These are phyloP conservation scores for Carposina sasakii DNA, from an alignment of 1,140 invertebrate species.

Conservation along the genomic window DNA sequence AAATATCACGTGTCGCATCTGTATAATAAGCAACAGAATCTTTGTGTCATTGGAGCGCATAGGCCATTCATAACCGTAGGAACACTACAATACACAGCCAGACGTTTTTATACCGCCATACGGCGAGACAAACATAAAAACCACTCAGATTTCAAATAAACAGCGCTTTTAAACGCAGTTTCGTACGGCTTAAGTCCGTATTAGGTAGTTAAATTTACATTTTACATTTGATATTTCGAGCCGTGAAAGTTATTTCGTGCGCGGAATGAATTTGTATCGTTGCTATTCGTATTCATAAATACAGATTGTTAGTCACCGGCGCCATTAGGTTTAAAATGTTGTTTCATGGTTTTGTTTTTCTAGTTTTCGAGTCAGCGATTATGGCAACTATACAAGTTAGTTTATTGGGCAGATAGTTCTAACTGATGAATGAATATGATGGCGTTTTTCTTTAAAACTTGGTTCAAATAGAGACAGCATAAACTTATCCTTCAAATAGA, in stretches of 20 bases:
- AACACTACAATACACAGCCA: slow-evolving; percentile 32
- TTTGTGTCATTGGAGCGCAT: slow-evolving; percentile 38
- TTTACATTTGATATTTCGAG: slow-evolving; percentile 61
- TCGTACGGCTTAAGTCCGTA: slow-evolving; percentile 44
- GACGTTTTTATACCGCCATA: slow-evolving; percentile 63
- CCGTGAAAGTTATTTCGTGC: slow-evolving; percentile 54
- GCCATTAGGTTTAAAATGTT: too few species aligned
- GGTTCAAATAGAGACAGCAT: too few species aligned
- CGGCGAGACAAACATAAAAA: slow-evolving; percentile 58
- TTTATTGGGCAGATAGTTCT: too few species aligned
- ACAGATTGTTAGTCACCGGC: too few species aligned
- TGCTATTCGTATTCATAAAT: too few species aligned
- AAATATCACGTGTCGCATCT: slow-evolving; percentile 33
- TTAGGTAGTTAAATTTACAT: slow-evolving; percentile 70
- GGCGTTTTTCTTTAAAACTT: too few species aligned
- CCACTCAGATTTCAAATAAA: slow-evolving; percentile 63
- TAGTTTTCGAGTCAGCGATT: too few species aligned
- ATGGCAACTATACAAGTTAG: too few species aligned
- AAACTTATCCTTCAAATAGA: too few species aligned
- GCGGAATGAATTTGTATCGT: too few species aligned
- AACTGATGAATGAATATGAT: too few species aligned
- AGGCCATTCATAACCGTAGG: slow-evolving; percentile 59
- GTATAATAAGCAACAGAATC: slow-evolving; percentile 4
- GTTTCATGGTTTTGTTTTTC: too few species aligned
- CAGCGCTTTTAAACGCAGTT: slow-evolving; percentile 56